Evolutionary conservation across 2,113 vertebrate species (phyloP).

Genomic region (Eidolon helvum): DNA sequence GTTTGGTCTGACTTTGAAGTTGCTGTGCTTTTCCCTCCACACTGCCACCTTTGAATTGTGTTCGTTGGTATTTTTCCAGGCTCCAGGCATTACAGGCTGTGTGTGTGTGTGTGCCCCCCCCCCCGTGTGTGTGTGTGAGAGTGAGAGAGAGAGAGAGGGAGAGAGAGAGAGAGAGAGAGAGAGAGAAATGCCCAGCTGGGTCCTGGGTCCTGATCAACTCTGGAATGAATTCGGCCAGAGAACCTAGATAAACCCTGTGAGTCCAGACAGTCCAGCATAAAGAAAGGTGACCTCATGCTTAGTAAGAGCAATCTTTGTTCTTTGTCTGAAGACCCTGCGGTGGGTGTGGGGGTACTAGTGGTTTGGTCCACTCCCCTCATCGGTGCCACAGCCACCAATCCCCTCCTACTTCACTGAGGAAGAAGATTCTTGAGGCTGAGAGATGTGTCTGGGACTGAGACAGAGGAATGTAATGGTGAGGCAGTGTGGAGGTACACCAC

Average conservation of each 20-base stretch:
- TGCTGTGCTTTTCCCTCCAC: not conserved
- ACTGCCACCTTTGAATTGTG: not conserved
- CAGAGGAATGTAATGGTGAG: not conserved
- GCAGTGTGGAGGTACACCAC: not conserved
- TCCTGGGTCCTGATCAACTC: not conserved
- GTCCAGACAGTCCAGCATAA: not conserved
- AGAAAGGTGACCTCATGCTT: constrained; percentile 52
- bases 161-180: not conserved
- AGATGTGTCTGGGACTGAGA: not conserved
- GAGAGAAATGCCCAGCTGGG: not conserved
- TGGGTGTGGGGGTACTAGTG: not conserved
- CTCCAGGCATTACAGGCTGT: not conserved
- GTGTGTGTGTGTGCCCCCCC: no score
- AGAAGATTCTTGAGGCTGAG: not conserved
- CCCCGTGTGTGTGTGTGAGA: not conserved
- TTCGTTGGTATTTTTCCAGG: not conserved
- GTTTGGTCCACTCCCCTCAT: not conserved
- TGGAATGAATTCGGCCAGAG: not conserved
- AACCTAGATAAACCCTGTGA: not conserved
- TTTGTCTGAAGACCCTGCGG: not conserved
- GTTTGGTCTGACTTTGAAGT: not conserved
- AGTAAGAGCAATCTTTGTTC: constrained; percentile 31
- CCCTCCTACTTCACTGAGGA: not conserved
- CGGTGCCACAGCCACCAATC: not conserved
- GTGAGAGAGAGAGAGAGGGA: not conserved